Conservation (phyloP, 2,888 invertebrate species). For the Opisthograptis luteolata region DNA sequence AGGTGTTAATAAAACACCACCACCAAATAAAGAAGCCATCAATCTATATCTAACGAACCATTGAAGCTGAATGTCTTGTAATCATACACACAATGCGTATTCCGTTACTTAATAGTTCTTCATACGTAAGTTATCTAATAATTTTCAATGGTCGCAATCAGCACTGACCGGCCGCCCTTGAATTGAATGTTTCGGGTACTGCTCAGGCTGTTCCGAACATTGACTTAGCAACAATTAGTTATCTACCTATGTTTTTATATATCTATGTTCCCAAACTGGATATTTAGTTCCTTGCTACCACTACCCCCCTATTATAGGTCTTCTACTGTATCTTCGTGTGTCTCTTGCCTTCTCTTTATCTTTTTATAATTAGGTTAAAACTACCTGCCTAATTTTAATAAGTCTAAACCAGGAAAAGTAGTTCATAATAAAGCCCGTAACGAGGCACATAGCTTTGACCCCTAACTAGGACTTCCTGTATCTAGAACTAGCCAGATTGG, state of each 20-base stretch:
- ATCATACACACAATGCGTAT: slow-evolving; percentile 11
- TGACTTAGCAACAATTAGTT: neutral
- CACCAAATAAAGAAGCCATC: slow-evolving; percentile 4
- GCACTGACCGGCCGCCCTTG: slow-evolving; percentile 19
- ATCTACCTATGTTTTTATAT: neutral
- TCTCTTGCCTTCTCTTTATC: too few species aligned
- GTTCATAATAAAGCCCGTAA: too few species aligned
- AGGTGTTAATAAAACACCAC: slow-evolving; percentile 5
- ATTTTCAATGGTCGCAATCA: slow-evolving; percentile 19
- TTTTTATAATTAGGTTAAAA: too few species aligned
- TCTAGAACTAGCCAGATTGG: too few species aligned
- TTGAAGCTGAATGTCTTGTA: slow-evolving; percentile 19
- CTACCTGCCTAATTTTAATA: too few species aligned
- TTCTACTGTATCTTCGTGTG: too few species aligned
- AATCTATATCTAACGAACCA: slow-evolving; percentile 22
- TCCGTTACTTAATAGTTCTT: slow-evolving; percentile 17
- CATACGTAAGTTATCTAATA: slow-evolving; percentile 12
- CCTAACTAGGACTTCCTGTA: too few species aligned
- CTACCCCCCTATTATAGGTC: too few species aligned
- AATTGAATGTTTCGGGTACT: slow-evolving; percentile 12
- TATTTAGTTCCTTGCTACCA: too few species aligned
- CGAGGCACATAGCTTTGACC: too few species aligned
- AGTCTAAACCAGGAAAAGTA: too few species aligned
- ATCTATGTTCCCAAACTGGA: too few species aligned
- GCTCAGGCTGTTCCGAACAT: neutral